Evolutionary conservation across 2,888 invertebrate species (phyloP).

Genomic region (Eupithecia subumbrata): DNA sequence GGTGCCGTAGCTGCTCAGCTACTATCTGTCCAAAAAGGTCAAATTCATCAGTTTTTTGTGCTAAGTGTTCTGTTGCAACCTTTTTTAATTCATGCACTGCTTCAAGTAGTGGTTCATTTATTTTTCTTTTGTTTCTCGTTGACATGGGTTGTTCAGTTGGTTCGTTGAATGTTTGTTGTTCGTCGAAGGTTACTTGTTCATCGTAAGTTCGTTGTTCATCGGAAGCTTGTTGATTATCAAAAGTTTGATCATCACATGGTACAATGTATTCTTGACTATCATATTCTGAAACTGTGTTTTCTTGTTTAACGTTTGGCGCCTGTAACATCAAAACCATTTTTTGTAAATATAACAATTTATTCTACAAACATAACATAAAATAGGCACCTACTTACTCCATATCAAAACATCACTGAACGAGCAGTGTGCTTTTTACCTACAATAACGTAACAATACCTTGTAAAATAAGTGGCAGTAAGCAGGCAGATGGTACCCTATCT

Average conservation of each 20-base stretch:
- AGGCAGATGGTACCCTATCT: no score
- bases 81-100: background rate
- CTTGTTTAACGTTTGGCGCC: background rate
- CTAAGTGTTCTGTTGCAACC: background rate
- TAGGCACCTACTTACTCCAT: background rate
- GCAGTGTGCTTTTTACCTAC: background rate
- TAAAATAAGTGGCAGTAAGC: no score
- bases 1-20: constrained; percentile 15
- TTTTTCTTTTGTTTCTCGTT: constrained; percentile 1
- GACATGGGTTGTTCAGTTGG: background rate
- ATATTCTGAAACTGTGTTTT: constrained; percentile 11
- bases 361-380: background rate
- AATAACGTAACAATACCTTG: background rate
- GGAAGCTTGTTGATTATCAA: background rate
- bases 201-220: background rate
- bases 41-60: constrained; percentile 17
- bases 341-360: background rate
- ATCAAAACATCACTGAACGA: background rate
- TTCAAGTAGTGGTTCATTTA: background rate
- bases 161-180: background rate
- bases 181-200: background rate
- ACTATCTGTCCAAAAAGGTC: constrained; percentile 18
- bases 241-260: background rate
- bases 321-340: background rate
- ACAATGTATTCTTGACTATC: constrained; percentile 5